Evolutionary conservation across 23 tunicate genomes (phyloP), one percentile per base, ranked within the genome.

Genomic region (Trididemnum miniatum): DNA sequence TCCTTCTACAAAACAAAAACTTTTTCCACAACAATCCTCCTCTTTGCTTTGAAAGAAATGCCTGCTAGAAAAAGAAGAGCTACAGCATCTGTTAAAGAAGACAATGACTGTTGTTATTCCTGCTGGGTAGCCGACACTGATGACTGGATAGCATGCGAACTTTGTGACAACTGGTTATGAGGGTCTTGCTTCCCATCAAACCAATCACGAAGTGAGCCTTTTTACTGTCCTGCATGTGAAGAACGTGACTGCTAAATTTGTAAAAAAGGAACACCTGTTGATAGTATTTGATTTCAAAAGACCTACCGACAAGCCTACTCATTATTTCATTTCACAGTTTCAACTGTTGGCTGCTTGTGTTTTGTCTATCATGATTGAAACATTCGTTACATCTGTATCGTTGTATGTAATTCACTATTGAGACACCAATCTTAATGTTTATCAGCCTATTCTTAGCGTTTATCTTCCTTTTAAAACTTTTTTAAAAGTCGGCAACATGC

Each of bases 91-190:
- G 28, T 24, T 20, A 24, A 63, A 7, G 69, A 24, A n/a, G 69
- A 15, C 28, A 26, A n/a, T 20, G 4, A 22, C 25, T 20, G 27
- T 26, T 63, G 69, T 24, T 24, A 63, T 63, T 20, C 5, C 7
- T 63, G 69, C 69, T 4, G 28, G 18, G 28, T 63, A 20, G 69
- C 25, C 25, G 69, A 63, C 28, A 18, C 69, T 20, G 69, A 15
- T 63, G 69, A 63, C 25, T 63, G 69, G 69, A 63, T 63, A 26
- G 69, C 69, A 20, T 63, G 69, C 28, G 25, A 63, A 63, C 28
- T 63, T n/a, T 63, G 69, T n/a, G 25, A 63, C 28, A 63, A 63
- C 25, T 63, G 69, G 69, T 20, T 63, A 63, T 63, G 25, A 15
- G 69, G 69, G 69, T 18, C 27, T 15, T 63, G 27, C 25, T 20